A percentile compares a stretch with the other conserved stretches of the same genome.
Evolutionary conservation across 2,797 vertebrate genomes (phyloP).

Genomic region (Distichodus sexfasciatus): DNA sequence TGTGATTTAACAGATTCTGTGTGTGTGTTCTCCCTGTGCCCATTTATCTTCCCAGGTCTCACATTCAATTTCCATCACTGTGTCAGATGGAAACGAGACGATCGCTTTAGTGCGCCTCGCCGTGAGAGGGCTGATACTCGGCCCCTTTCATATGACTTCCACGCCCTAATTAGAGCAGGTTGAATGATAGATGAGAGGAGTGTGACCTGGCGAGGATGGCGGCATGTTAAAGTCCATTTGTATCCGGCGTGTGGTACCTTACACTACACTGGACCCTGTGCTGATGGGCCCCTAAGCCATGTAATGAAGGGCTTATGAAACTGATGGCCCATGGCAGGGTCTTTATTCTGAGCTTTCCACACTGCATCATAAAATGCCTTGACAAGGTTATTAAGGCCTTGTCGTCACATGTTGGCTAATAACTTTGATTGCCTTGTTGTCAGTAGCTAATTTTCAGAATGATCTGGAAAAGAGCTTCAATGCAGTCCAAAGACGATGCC

Average conservation of each 20-base stretch:
- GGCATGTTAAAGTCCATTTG: conserved; percentile 60
- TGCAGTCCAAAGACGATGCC: not conserved
- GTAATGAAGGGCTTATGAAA: conserved; percentile 75
- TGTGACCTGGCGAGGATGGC: conserved; percentile 41
- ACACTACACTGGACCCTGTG: not conserved
- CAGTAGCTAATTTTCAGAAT: not conserved
- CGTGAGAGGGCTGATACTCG: conserved; percentile 60
- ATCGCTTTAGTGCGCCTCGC: conserved; percentile 65
- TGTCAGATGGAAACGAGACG: conserved; percentile 76
- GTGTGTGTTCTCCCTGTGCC: conserved; percentile 57
- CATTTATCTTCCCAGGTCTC: conserved; percentile 81
- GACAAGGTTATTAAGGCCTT: conserved; percentile 74
- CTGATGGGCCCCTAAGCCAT: conserved; percentile 15
- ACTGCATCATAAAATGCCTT: conserved; percentile 71
- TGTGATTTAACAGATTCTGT: conserved; percentile 32
- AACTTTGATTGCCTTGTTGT: not conserved
- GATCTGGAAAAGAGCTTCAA: not conserved
- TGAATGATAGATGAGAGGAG: conserved; percentile 67
- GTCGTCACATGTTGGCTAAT: conserved; percentile 21
- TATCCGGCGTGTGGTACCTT: not conserved
- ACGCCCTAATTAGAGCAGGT: conserved; percentile 67
- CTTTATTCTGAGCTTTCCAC: conserved; percentile 73
- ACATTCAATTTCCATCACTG: conserved; percentile 78
- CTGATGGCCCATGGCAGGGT: conserved; percentile 74
- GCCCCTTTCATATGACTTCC: conserved; percentile 53